Evolutionary conservation across 2,888 invertebrate genomes (phyloP).

Genomic region (Parnassius orleans): DNA sequence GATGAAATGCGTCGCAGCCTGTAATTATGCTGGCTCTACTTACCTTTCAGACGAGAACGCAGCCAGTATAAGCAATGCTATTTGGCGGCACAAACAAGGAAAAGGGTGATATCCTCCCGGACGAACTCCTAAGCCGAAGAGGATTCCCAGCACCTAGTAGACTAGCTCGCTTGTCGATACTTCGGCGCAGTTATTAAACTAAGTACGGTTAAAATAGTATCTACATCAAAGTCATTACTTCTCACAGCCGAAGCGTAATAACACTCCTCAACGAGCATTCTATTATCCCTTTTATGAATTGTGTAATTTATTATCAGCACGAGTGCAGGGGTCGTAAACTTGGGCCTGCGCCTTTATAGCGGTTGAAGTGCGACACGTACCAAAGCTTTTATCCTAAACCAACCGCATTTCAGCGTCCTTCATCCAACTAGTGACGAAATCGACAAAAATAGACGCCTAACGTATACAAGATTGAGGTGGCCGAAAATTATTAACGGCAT

Average conservation of each 20-base stretch:
- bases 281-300: slow-evolving; percentile 23
- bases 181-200: too few relatives aligned
- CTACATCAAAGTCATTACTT: neutral
- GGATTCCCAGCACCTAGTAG: too few relatives aligned
- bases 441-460: slow-evolving; percentile 23
- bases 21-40: too few relatives aligned
- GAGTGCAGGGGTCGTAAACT: slow-evolving; percentile 43
- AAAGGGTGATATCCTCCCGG: too few relatives aligned
- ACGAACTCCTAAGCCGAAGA: too few relatives aligned
- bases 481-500: slow-evolving; percentile 19
- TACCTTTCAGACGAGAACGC: too few relatives aligned
- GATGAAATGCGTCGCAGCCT: too few relatives aligned
- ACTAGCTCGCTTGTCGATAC: too few relatives aligned
- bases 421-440: slow-evolving; percentile 21
- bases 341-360: slow-evolving; percentile 45
- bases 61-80: too few relatives aligned
- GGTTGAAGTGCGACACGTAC: slow-evolving; percentile 46
- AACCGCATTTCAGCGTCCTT: slow-evolving; percentile 23
- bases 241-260: neutral
- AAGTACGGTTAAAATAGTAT: neutral
- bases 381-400: slow-evolving; percentile 56
- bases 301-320: slow-evolving; percentile 27
- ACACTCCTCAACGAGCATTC: slow-evolving; percentile 7
- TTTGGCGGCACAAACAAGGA: too few relatives aligned
- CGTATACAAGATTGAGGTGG: slow-evolving; percentile 18